A percentile compares a stretch with the other conserved stretches of the same genome.
Evolutionary conservation across 2,113 vertebrate species (phyloP).

Genomic region (Cheirogaleus medius): DNA sequence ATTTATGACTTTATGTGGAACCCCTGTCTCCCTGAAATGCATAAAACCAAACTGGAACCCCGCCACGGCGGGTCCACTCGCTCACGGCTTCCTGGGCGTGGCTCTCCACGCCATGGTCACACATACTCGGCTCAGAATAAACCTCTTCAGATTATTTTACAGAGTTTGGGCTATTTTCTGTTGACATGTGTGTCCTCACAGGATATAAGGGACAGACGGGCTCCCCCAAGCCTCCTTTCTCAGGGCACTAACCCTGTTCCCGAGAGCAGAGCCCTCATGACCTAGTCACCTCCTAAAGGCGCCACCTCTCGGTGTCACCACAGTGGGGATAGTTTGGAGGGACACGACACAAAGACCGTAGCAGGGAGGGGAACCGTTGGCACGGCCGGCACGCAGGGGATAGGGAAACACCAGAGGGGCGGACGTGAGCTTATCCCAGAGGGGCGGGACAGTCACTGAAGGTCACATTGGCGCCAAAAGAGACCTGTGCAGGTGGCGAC

Average conservation of each 20-base stretch:
- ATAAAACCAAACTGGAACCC: too few species aligned
- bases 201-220: rapidly evolving
- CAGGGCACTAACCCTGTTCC: too few species aligned
- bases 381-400: rapidly evolving
- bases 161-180: too few species aligned
- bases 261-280: not conserved
- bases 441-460: rapidly evolving
- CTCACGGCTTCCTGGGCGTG: too few species aligned
- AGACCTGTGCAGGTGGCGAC: rapidly evolving
- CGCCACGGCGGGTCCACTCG: too few species aligned
- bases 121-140: too few species aligned
- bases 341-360: not conserved
- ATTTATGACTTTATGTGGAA: too few species aligned
- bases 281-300: not conserved
- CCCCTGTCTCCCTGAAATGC: too few species aligned
- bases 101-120: too few species aligned
- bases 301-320: not conserved
- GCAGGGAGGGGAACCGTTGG: rapidly evolving
- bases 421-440: rapidly evolving
- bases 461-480: not conserved
- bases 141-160: too few species aligned
- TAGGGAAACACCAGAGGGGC: rapidly evolving
- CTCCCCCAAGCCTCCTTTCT: too few species aligned
- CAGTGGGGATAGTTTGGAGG: not conserved
- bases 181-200: not conserved